Percentiles rank a stretch among this genome's conserved stretches.
Evolutionary conservation across 1,140 invertebrate genomes (phyloP).

Genomic region (Periplaneta americana): DNA sequence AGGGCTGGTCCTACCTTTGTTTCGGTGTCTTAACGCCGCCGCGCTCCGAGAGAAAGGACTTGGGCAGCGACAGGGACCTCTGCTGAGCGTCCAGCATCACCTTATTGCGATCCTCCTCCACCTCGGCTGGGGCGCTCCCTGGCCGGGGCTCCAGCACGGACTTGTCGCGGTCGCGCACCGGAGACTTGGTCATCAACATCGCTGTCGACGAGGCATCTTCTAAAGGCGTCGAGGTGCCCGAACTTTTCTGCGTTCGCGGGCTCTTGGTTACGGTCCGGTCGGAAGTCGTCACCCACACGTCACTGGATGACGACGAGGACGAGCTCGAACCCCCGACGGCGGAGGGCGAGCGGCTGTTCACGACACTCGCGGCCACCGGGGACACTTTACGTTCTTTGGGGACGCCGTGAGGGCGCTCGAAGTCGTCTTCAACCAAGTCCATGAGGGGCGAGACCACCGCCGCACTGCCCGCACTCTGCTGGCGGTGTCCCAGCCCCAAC

Average conservation of each 20-base stretch:
- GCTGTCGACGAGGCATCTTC: constrained; percentile 6
- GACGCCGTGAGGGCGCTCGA: constrained; percentile 17
- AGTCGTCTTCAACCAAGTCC: neutral
- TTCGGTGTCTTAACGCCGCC: constrained; percentile 19
- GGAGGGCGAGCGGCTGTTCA: constrained; percentile 32
- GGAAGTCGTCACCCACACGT: constrained; percentile 47
- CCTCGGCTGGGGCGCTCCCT: constrained; percentile 45
- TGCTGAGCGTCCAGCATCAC: constrained; percentile 42
- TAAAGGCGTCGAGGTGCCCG: constrained; percentile 42
- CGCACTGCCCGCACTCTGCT: constrained; percentile 16
- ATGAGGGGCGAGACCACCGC: neutral
- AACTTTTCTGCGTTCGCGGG: constrained; percentile 42
- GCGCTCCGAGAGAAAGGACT: constrained; percentile 49
- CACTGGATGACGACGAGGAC: constrained; percentile 48
- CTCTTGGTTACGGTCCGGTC: constrained; percentile 44
- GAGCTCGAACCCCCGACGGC: constrained; percentile 30
- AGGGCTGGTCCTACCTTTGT: constrained; percentile 2
- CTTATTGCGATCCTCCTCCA: constrained; percentile 29
- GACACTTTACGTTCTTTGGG: constrained; percentile 34
- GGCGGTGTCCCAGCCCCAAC: neutral
- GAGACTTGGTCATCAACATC: neutral
- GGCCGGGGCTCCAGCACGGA: constrained; percentile 32
- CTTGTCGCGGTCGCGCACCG: neutral
- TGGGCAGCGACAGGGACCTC: constrained; percentile 54
- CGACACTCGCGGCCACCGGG: constrained; percentile 34